Percentiles rank a stretch among this genome's conserved stretches.
These are phyloP conservation scores for Anthonomus grandis DNA, from an alignment of 1,140 invertebrate species.

Conservation along the genomic window DNA sequence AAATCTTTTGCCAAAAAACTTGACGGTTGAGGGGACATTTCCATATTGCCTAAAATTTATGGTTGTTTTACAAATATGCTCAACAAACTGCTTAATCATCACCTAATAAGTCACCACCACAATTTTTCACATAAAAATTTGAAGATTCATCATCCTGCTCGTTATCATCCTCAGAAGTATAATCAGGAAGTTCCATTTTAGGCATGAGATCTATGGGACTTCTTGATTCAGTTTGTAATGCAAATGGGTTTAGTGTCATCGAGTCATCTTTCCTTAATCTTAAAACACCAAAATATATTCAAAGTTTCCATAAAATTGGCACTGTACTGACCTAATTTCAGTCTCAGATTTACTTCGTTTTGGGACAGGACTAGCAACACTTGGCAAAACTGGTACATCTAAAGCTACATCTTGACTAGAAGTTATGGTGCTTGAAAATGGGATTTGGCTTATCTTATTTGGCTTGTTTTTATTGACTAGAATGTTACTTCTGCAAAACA, in stretches of 20 bases:
- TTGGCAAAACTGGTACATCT: conserved; percentile 24
- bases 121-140: conserved; percentile 23
- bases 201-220: conserved; percentile 39
- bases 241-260: conserved; percentile 37
- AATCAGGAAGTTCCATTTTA: conserved; percentile 59
- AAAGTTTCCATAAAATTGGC: not conserved
- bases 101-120: conserved; percentile 16
- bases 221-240: conserved; percentile 29
- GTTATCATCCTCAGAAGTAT: conserved; percentile 54
- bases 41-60: conserved; percentile 39
- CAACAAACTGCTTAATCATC: conserved; percentile 27
- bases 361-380: conserved; percentile 32
- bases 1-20: conserved; percentile 27
- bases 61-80: conserved; percentile 29
- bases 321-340: conserved; percentile 25
- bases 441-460: conserved; percentile 32
- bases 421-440: conserved; percentile 40
- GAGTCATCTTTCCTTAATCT: conserved; percentile 31
- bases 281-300: not conserved
- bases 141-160: conserved; percentile 39
- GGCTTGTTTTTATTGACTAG: conserved; percentile 30
- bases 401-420: conserved; percentile 43
- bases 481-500: conserved; percentile 11
- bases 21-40: conserved; percentile 39
- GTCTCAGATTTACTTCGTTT: conserved; percentile 41